Evolutionary conservation across 2,797 vertebrate genomes (phyloP).

Genomic region (Ciconia nigra): DNA sequence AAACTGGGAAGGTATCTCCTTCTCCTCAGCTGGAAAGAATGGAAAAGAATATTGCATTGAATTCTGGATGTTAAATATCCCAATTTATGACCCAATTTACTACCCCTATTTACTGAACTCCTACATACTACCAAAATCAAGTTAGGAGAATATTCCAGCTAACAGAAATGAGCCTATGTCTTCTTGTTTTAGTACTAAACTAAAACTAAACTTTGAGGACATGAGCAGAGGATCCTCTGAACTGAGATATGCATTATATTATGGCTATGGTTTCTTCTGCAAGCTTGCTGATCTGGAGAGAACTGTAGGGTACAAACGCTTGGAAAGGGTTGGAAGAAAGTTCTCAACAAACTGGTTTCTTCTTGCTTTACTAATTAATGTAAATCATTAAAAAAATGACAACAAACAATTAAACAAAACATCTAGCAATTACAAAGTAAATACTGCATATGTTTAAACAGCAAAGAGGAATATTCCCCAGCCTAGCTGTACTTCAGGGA

Average conservation of each 20-base stretch:
- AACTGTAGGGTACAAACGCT: not conserved
- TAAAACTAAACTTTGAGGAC: not conserved
- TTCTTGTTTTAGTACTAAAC: not conserved
- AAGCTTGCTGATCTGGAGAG: not conserved
- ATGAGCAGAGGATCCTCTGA: not conserved
- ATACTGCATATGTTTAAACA: not conserved
- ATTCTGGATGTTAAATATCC: not conserved
- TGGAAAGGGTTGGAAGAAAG: not conserved
- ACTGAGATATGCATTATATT: not conserved
- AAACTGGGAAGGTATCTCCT: not conserved
- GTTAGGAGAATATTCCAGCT: not conserved
- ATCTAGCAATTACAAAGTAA: not conserved
- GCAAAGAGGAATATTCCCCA: not conserved
- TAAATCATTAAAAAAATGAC: not conserved
- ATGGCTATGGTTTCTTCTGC: not conserved
- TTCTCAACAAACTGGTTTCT: not conserved
- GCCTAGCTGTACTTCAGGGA: not conserved
- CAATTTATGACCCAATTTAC: not conserved
- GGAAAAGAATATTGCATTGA: not conserved
- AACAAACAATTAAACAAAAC: not conserved
- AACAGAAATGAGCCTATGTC: not conserved
- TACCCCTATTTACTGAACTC: not conserved
- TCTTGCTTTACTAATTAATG: not conserved
- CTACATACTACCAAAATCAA: not conserved
- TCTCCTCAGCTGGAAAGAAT: not conserved